These are phyloP conservation scores for Chelmon rostratus DNA, from an alignment of 2,797 vertebrate genomes.

Conservation along the genomic window DNA sequence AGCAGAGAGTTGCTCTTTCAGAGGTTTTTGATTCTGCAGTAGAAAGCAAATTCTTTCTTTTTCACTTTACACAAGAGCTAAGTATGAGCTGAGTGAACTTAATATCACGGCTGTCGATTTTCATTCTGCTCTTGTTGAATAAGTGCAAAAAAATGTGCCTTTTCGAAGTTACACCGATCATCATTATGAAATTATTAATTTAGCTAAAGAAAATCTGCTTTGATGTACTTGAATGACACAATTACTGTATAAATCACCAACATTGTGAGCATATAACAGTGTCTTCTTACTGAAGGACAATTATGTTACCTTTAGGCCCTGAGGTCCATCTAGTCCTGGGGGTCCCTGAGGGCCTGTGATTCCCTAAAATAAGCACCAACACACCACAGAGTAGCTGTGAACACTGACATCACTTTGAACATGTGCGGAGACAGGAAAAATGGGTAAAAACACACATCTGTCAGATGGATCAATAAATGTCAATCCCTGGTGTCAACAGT, in stretches of 20 bases:
- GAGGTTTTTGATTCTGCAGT: background rate
- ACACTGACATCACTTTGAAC: background rate
- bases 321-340: slow-evolving; percentile 74
- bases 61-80: background rate
- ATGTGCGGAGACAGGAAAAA: background rate
- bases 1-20: background rate
- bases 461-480: slow-evolving; percentile 18
- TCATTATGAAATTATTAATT: background rate
- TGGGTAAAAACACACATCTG: background rate
- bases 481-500: background rate
- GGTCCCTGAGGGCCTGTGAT: slow-evolving; percentile 65
- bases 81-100: background rate
- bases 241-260: background rate
- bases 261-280: background rate
- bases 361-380: slow-evolving; percentile 75
- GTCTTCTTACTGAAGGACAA: background rate
- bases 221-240: too few relatives aligned
- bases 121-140: background rate
- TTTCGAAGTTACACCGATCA: background rate
- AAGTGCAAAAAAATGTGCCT: background rate
- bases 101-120: background rate
- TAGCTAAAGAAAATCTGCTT: too few relatives aligned
- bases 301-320: slow-evolving; percentile 80
- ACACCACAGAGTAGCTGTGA: background rate
- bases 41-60: background rate